Evolutionary conservation across 2,888 invertebrate species (phyloP).

Genomic region (Ichneumoninae sp.): DNA sequence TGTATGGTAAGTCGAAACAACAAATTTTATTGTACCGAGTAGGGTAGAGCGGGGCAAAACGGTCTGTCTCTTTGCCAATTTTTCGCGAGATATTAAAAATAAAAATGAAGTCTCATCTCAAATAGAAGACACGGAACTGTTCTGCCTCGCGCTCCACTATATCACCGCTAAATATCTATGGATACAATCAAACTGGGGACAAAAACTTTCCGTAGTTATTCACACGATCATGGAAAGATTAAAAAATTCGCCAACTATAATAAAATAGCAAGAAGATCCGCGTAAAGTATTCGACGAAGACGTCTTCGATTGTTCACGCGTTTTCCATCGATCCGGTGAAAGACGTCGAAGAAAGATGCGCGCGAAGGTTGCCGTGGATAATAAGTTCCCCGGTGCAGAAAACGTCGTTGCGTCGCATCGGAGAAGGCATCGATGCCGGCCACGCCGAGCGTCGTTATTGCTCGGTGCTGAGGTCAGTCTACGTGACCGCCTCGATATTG

Average conservation of each 20-base stretch:
- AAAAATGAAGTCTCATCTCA: no score
- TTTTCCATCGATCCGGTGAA: not conserved
- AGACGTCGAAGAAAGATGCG: not conserved
- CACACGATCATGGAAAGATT: no score
- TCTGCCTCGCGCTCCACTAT: no score
- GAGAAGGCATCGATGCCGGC: slow-evolving; percentile 51
- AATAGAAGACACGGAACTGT: no score
- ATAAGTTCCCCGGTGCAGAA: slow-evolving; percentile 20
- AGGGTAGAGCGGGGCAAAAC: not conserved
- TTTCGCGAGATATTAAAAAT: not conserved
- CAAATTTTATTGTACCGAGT: not conserved
- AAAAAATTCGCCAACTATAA: not conserved
- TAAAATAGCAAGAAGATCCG: not conserved
- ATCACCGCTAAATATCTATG: not conserved
- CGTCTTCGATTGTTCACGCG: not conserved
- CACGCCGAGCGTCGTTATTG: slow-evolving; percentile 79
- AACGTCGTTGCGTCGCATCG: slow-evolving; percentile 51
- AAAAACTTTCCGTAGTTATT: not conserved
- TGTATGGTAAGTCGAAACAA: slow-evolving; percentile 95
- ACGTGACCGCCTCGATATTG: slow-evolving; percentile 84
- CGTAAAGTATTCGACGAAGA: not conserved
- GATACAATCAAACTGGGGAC: not conserved
- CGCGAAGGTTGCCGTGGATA: slow-evolving; percentile 1
- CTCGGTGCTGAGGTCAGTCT: slow-evolving; percentile 84
- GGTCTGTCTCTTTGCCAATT: not conserved